Percentiles rank a stretch among this genome's conserved stretches.
phyloP scores from a whole-genome alignment of 2,113 vertebrate species.

The Sylvilagus bachmani region DNA sequence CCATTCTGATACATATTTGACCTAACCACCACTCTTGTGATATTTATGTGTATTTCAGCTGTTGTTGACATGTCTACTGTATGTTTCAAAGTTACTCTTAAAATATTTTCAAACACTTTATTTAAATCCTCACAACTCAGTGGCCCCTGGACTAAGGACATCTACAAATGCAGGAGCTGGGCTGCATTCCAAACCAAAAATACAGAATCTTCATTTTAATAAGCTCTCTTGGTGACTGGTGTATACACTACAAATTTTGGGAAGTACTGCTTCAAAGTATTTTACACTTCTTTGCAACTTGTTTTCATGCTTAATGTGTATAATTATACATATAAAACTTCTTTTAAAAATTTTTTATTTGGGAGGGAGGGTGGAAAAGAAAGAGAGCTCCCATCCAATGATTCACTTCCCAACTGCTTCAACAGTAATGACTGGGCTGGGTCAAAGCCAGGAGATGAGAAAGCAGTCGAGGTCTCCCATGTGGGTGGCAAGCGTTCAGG shows the following conservation, averaged over 20 bases:
- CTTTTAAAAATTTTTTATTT: too few species aligned
- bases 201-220: not conserved
- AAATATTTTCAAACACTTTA: not conserved
- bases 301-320: not conserved
- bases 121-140: not conserved
- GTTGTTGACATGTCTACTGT: not conserved
- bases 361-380: too few species aligned
- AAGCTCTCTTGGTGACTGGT: not conserved
- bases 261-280: not conserved
- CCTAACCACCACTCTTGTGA: not conserved
- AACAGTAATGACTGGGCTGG: too few species aligned
- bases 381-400: too few species aligned
- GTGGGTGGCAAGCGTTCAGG: too few species aligned
- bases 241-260: not conserved
- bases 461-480: too few species aligned
- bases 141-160: not conserved
- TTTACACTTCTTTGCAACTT: not conserved
- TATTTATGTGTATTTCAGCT: not conserved
- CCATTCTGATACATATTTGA: not conserved
- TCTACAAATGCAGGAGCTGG: not conserved
- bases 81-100: not conserved
- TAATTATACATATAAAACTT: slow-evolving; percentile 1
- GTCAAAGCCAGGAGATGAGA: too few species aligned
- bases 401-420: too few species aligned
- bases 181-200: not conserved